phyloP scores from a whole-genome alignment of 2,113 vertebrate genomes.

The Numenius arquata region DNA sequence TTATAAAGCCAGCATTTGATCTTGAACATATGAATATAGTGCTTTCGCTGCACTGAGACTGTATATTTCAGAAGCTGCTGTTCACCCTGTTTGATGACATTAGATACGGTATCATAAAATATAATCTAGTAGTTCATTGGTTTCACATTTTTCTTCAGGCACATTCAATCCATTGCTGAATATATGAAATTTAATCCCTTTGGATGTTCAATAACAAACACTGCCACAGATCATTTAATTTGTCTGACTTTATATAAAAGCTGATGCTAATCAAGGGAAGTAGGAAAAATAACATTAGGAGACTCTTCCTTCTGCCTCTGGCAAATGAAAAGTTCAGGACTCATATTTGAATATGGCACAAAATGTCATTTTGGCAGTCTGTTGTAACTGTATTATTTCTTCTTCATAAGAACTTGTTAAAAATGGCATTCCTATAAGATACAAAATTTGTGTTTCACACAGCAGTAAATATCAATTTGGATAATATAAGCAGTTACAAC shows the following conservation, averaged over 20 bases:
- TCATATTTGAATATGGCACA: neutral
- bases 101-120: constrained; percentile 13
- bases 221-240: constrained; percentile 40
- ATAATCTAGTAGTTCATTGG: neutral
- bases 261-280: neutral
- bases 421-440: neutral
- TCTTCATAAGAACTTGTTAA: neutral
- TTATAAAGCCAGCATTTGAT: neutral
- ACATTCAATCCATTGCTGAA: neutral
- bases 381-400: neutral
- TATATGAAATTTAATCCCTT: constrained; percentile 41
- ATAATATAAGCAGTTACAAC: neutral
- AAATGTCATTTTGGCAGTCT: neutral
- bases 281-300: neutral
- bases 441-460: neutral
- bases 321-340: neutral
- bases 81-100: neutral
- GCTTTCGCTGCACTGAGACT: neutral
- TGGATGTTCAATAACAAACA: constrained; percentile 22
- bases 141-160: constrained; percentile 15
- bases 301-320: neutral
- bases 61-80: constrained; percentile 1
- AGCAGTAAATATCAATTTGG: neutral
- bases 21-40: neutral
- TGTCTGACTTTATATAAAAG: neutral